These are phyloP conservation scores for Scaptomyza hsui DNA, from an alignment of 1,140 invertebrate genomes.

Conservation along the genomic window DNA sequence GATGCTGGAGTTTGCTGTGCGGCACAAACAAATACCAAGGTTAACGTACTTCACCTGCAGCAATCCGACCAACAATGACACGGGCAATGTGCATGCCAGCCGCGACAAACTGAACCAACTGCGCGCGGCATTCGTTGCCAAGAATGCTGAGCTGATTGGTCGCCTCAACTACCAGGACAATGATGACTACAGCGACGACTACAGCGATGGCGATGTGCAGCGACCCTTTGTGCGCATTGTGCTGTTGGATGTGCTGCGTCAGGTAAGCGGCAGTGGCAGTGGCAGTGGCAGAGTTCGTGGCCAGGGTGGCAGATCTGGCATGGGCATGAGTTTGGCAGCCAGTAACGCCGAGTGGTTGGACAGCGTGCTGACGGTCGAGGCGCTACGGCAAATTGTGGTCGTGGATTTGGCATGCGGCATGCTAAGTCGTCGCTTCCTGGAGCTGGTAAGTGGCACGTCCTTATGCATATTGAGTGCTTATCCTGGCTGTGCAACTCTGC, in stretches of 20 bases:
- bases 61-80: slow-evolving; percentile 39
- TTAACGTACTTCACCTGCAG: slow-evolving; percentile 79
- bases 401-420: slow-evolving; percentile 77
- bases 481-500: slow-evolving; percentile 46
- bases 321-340: slow-evolving; percentile 2
- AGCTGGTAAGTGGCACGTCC: slow-evolving; percentile 68
- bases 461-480: slow-evolving; percentile 70
- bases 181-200: background rate
- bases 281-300: slow-evolving; percentile 1
- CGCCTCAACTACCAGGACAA: slow-evolving; percentile 42
- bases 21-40: slow-evolving; percentile 75
- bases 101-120: slow-evolving; percentile 32
- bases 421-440: slow-evolving; percentile 71
- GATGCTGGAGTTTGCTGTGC: slow-evolving; percentile 53
- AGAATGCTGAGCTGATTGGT: slow-evolving; percentile 73
- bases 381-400: slow-evolving; percentile 71
- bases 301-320: slow-evolving; percentile 4
- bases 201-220: background rate
- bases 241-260: slow-evolving; percentile 64
- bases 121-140: slow-evolving; percentile 53
- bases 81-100: slow-evolving; percentile 15
- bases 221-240: slow-evolving; percentile 71
- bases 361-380: slow-evolving; percentile 60
- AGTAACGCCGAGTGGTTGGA: slow-evolving; percentile 69
- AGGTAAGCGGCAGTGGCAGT: slow-evolving; percentile 17